Conservation (phyloP, 2,797 vertebrate genomes). For the Bradypus variegatus region DNA sequence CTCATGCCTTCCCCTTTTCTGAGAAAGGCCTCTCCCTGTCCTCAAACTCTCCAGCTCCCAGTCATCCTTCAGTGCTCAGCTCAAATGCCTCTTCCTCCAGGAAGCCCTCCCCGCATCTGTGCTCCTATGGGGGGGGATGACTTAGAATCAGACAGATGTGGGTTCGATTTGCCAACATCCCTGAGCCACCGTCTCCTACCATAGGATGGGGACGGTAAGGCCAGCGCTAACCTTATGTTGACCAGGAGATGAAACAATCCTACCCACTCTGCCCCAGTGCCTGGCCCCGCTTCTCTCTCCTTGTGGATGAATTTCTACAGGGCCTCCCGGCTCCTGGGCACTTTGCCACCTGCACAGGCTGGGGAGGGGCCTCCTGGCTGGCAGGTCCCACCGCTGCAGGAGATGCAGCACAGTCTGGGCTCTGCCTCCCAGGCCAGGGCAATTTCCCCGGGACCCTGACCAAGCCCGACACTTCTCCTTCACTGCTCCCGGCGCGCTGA, state of each 20-base stretch:
- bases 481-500: neutral
- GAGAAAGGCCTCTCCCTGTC: neutral
- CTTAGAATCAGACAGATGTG: neutral
- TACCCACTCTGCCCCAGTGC: no score
- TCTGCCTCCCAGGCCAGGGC: neutral
- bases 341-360: neutral
- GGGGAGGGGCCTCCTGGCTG: neutral
- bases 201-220: no score
- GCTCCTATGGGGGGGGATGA: neutral
- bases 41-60: neutral
- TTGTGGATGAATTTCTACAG: neutral
- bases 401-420: neutral
- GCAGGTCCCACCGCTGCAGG: neutral
- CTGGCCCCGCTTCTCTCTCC: no score
- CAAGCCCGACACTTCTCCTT: neutral
- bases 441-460: no score
- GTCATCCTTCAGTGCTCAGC: rapidly evolving
- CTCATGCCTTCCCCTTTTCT: neutral
- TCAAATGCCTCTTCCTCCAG: neutral
- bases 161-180: neutral
- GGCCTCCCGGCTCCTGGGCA: rapidly evolving
- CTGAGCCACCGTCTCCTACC: neutral
- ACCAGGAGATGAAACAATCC: neutral
- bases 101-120: neutral
- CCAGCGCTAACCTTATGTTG: neutral